These are phyloP conservation scores for Phrynocephalus vlangalii DNA, from an alignment of 2,797 vertebrate genomes.

Conservation along the genomic window DNA sequence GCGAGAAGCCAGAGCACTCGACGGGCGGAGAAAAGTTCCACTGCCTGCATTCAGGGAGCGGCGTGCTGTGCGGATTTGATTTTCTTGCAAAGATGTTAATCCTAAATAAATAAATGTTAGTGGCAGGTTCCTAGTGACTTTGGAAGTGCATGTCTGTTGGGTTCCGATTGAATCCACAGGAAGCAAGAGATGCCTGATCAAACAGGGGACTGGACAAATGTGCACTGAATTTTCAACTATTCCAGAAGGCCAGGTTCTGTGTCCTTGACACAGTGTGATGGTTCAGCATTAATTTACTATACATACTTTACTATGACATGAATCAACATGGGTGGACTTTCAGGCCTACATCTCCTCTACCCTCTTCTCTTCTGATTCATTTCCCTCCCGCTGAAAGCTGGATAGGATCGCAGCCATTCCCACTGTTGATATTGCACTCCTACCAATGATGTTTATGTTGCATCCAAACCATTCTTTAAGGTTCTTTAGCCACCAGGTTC, in stretches of 20 bases:
- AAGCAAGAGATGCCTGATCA: not conserved
- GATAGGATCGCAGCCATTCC: too few relatives aligned
- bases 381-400: too few relatives aligned
- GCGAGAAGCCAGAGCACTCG: not conserved
- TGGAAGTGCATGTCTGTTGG: not conserved
- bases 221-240: not conserved
- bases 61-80: conserved; percentile 27
- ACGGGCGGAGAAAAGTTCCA: not conserved
- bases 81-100: conserved; percentile 40
- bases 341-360: too few relatives aligned
- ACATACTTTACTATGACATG: not conserved
- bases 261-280: not conserved
- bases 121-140: not conserved
- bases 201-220: not conserved
- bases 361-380: not conserved
- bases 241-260: not conserved
- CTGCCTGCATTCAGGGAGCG: accelerated
- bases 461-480: too few relatives aligned
- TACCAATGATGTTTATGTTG: too few relatives aligned
- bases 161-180: conserved; percentile 11
- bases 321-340: not conserved
- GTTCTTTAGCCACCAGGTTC: too few relatives aligned
- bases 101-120: conserved; percentile 20
- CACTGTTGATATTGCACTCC: too few relatives aligned
- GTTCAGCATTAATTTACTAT: conserved; percentile 4